Evolutionary conservation across 2,113 vertebrate species (phyloP), one percentile per base, ranked within the genome.

Genomic region (Arizona elegans): DNA sequence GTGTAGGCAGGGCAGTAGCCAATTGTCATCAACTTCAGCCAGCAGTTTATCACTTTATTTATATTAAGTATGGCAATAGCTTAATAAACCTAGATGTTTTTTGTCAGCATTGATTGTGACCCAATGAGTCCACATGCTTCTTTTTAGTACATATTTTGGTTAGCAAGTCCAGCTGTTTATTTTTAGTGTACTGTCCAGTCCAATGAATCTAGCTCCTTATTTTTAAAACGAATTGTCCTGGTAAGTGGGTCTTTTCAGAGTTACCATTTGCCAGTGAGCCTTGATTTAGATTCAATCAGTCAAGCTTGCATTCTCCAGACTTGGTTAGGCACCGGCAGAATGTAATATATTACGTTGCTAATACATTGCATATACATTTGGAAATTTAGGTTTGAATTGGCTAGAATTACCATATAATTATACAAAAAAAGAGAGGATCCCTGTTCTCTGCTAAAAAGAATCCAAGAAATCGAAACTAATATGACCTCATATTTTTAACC

Each of bases 251-350:
- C 58, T 50, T 50, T 94, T 93, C 93, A 90, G 58, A 93, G 93
- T 94, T 92, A 86, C 88, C 87, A 55, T 91, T 92, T 90, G n/a
- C 93, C 90, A 93, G 21, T 0, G 86, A 85, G 92, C 53, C 56
- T n/a, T 0, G 26, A 91, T 43, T 93, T 92, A 10, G 53, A 38
- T n/a, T 87, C 43, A 43, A 56, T 88, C 1, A 85, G 54, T 95
- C 65, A 93, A 94, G 92, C 86, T 88, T 86, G 29, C 53, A 93
- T 92, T 93, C 7, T 13, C 88, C 54, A 65, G 26, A 58, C 88
- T 94, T 96, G n/a, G 24, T 12, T 62, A 55, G 47, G 24, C 88
- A 92, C 11, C 33, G 12, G 54, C 55, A 85, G 62, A n/a, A 54
- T 75, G 52, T 26, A 88, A 8, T 43, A n/a, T 9, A 89, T 8